Evolutionary conservation across 2,888 invertebrate species (phyloP).

Genomic region (Trissoscelio sp.): DNA sequence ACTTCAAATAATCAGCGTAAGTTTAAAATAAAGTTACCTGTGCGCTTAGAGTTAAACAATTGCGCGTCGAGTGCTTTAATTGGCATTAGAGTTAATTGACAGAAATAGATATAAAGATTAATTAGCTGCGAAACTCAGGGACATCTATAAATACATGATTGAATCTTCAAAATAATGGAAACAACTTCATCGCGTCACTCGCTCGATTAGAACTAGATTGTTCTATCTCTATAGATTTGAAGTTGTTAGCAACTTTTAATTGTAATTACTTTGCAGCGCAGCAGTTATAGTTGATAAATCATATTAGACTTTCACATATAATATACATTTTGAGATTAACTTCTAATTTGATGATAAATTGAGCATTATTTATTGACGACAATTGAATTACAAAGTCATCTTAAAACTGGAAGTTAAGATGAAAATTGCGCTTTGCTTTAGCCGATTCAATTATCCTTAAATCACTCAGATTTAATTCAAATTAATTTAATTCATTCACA

Average conservation of each 20-base stretch:
- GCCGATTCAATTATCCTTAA: neutral
- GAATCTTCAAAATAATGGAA: neutral
- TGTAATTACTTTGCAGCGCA: constrained; percentile 3
- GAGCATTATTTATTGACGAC: constrained; percentile 7
- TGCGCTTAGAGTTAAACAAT: neutral
- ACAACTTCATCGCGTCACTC: neutral
- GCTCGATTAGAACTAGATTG: constrained; percentile 5
- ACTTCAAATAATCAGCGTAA: constrained; percentile 10
- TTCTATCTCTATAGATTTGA: neutral
- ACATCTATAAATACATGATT: neutral
- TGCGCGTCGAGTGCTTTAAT: neutral
- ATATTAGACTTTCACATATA: neutral
- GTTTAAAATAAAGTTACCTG: neutral
- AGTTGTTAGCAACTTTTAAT: constrained; percentile 14
- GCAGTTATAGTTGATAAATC: constrained; percentile 8
- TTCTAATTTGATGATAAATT: constrained; percentile 3
- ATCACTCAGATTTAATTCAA: neutral
- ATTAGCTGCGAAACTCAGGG: neutral
- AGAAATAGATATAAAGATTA: too few relatives aligned
- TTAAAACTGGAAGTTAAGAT: constrained; percentile 1
- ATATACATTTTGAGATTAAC: neutral
- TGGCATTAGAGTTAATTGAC: neutral
- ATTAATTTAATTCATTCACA: neutral
- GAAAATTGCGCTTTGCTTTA: neutral
- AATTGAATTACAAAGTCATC: constrained; percentile 5